Conservation (phyloP, 2,888 invertebrate genomes). For the Leptinotarsa peninsularis region DNA sequence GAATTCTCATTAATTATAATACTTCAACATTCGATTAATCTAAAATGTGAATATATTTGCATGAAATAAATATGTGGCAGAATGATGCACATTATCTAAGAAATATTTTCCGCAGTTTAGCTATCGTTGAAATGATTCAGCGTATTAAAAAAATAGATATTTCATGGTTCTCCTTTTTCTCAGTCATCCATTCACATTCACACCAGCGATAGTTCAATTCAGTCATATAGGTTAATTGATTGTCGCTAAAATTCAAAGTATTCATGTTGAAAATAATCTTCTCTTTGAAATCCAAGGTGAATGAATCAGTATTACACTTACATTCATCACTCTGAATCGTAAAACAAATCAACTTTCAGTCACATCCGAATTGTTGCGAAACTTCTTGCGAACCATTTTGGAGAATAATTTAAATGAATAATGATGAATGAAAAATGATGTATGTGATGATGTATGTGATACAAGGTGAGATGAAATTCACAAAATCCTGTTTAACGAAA, state of each 20-base stretch:
- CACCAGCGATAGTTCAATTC: background rate
- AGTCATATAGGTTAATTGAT: background rate
- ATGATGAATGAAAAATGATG: background rate
- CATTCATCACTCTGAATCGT: background rate
- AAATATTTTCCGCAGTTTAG: too few species aligned
- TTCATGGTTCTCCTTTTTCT: too few species aligned
- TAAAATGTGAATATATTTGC: too few species aligned
- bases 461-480: background rate
- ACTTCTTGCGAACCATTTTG: background rate
- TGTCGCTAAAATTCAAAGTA: background rate
- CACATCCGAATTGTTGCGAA: background rate
- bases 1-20: too few species aligned
- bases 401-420: background rate
- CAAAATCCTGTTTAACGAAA: too few species aligned
- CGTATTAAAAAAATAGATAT: too few species aligned
- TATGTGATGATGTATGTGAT: too few species aligned
- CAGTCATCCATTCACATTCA: background rate
- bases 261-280: background rate
- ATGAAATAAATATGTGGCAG: too few species aligned
- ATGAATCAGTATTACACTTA: background rate
- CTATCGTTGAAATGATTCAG: too few species aligned
- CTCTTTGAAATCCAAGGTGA: background rate
- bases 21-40: too few species aligned
- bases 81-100: too few species aligned
- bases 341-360: constrained; percentile 1